Conservation (phyloP, 2,113 vertebrate species). For the Columba janthina region DNA sequence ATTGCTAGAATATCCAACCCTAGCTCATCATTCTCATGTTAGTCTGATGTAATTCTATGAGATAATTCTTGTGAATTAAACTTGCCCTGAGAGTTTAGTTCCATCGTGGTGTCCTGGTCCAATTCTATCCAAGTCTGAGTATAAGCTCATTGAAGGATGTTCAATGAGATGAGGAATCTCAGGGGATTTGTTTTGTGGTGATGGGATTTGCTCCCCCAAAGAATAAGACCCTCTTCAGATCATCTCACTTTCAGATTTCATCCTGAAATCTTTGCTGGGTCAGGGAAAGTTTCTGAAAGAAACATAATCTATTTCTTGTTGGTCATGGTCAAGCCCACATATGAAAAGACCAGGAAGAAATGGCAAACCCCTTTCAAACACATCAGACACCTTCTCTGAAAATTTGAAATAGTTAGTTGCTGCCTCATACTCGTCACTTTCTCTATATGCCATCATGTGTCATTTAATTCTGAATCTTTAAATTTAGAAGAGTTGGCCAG, state of each 20-base stretch:
- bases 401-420: not conserved
- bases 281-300: not conserved
- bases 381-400: not conserved
- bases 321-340: not conserved
- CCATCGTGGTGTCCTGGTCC: not conserved
- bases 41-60: not conserved
- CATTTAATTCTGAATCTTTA: not conserved
- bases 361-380: not conserved
- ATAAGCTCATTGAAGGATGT: not conserved
- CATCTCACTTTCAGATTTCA: not conserved
- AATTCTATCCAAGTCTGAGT: not conserved
- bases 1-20: not conserved
- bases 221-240: not conserved
- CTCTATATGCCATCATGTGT: not conserved
- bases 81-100: not conserved
- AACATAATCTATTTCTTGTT: not conserved
- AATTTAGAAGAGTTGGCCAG: not conserved
- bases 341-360: not conserved
- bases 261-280: not conserved
- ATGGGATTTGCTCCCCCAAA: not conserved
- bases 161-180: not conserved
- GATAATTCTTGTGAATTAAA: not conserved
- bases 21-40: not conserved
- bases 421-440: not conserved
- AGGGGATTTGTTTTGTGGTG: not conserved